Conservation (phyloP, 2,797 vertebrate species). For the Intellagama lesueurii region DNA sequence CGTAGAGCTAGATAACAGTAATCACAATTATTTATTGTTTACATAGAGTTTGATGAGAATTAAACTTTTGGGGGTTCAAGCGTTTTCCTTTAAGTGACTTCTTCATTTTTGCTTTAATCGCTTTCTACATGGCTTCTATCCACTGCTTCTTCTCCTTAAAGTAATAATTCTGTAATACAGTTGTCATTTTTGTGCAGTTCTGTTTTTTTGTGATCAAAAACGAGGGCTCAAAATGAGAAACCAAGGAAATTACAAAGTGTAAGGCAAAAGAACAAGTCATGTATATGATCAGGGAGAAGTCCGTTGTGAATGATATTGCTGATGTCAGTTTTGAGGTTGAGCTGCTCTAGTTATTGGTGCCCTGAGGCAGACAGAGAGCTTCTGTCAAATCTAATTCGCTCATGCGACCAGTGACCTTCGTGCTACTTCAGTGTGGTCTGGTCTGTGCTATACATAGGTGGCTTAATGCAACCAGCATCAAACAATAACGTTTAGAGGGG, state of each 20-base stretch:
- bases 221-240: not conserved
- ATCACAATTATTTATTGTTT: not conserved
- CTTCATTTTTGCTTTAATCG: too few species aligned
- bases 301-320: slow-evolving; percentile 27
- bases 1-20: too few species aligned
- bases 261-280: slow-evolving; percentile 6
- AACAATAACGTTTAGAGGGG: not conserved
- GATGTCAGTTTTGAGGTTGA: slow-evolving; percentile 12
- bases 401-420: not conserved
- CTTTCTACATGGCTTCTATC: not conserved
- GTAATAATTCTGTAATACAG: not conserved
- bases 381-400: slow-evolving; percentile 48
- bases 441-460: slow-evolving; percentile 10
- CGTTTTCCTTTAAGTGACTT: not conserved
- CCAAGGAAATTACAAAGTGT: not conserved
- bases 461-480: not conserved
- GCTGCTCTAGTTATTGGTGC: slow-evolving; percentile 24
- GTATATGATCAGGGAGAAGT: slow-evolving; percentile 17
- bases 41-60: not conserved
- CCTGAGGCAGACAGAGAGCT: slow-evolving; percentile 29
- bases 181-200: not conserved
- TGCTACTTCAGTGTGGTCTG: slow-evolving; percentile 3
- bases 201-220: not conserved
- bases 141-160: not conserved
- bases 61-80: not conserved